Evolutionary conservation across 2,797 vertebrate genomes (phyloP).

Genomic region (Helarctos malayanus): DNA sequence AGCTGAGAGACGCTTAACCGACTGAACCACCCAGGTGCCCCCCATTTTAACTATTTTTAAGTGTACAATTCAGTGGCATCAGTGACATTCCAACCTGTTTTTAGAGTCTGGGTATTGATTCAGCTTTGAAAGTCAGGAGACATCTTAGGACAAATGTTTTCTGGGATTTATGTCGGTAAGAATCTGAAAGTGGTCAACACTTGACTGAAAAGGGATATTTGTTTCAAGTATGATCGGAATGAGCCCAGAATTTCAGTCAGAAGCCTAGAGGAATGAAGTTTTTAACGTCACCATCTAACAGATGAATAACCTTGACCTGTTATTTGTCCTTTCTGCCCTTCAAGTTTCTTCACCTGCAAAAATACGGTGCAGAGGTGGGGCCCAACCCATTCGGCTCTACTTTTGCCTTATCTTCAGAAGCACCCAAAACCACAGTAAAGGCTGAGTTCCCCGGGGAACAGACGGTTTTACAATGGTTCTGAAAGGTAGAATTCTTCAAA

Average conservation of each 20-base stretch:
- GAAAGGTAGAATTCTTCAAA: constrained; percentile 2
- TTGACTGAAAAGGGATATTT: constrained; percentile 19
- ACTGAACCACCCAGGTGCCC: neutral
- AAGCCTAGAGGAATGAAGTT: neutral
- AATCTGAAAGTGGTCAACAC: neutral
- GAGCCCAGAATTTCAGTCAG: neutral
- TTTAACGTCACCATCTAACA: neutral
- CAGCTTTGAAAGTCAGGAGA: neutral
- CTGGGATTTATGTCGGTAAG: neutral
- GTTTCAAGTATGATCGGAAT: neutral
- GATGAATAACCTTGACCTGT: neutral
- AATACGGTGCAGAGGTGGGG: neutral
- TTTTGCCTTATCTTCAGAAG: neutral
- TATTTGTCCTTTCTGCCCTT: neutral
- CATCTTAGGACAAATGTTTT: neutral
- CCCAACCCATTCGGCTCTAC: neutral
- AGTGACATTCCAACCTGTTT: neutral
- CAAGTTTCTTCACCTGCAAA: neutral
- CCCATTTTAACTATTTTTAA: neutral
- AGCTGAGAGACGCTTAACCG: neutral
- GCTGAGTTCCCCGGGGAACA: neutral
- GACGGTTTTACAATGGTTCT: neutral
- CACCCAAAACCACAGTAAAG: neutral
- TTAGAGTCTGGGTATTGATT: neutral
- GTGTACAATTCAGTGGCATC: neutral